Percentiles rank a stretch among this genome's conserved stretches.
Conservation (phyloP, 2,113 vertebrate genomes). For the Piaya cayana region DNA sequence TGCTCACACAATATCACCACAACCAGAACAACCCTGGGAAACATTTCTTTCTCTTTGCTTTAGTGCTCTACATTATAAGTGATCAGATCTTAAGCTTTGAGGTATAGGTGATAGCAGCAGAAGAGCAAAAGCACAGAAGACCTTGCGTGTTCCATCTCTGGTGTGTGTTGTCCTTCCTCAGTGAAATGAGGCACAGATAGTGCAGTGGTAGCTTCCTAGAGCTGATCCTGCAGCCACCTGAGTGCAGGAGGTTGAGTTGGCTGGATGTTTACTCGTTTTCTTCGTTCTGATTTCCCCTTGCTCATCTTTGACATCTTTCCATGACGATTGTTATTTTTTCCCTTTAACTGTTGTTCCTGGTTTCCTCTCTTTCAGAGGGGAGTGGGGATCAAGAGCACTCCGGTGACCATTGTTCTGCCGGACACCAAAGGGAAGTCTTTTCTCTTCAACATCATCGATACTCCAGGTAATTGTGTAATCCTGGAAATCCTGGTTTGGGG, state of each 20-base stretch:
- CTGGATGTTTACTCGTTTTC: neutral
- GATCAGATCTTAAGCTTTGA: neutral
- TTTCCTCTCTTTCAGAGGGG: constrained; percentile 83
- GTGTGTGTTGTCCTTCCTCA: neutral
- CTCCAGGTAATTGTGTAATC: constrained; percentile 83
- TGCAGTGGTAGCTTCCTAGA: neutral
- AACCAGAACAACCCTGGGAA: neutral
- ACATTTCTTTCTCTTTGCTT: neutral
- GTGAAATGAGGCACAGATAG: neutral
- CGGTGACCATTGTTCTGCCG: constrained; percentile 94
- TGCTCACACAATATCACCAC: neutral
- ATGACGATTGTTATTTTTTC: too few relatives aligned
- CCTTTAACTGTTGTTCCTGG: neutral
- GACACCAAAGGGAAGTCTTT: constrained; percentile 98
- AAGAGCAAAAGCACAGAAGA: neutral
- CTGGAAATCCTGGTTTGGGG: neutral
- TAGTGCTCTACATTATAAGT: neutral
- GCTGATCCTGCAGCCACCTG: neutral
- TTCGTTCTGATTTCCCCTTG: neutral
- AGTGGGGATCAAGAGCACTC: constrained; percentile 97
- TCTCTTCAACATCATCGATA: constrained; percentile 98
- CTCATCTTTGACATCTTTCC: neutral
- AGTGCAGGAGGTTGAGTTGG: neutral
- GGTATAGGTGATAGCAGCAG: neutral
- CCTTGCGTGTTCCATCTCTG: neutral